Base-by-base conservation (phyloP, 92 coral and sea anemone species). In the Chrysogorgia sp. region DNA sequence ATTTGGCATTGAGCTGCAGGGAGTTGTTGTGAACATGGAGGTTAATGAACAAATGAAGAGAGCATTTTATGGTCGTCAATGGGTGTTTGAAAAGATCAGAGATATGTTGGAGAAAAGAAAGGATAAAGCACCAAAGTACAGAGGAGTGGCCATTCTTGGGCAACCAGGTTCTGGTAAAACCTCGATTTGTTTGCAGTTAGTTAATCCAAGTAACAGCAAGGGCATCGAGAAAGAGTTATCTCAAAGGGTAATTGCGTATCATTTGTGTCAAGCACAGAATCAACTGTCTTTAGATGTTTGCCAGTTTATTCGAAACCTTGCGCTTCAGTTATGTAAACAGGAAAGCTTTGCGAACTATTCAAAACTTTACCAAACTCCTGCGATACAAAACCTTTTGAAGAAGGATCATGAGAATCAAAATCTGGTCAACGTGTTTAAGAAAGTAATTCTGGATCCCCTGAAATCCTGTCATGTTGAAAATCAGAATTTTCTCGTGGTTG, bases 101-200 rank as follows among this genome's bases (percentile, higher is more conserved):
- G 83, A 93, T 40, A 92, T 92, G 34, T 84, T 96, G 40, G 91
- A 96, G 41, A 75, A 90, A 75, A 68, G 91, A 58, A 87, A 84
- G 79, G 82, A 86, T 43, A 92, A 96, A 23, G 97, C 89, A 56
- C 61, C 83, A 10, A 96, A 92, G 75, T 89, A 90, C 32, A 96
- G 87, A 81, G 99, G 99, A 41, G 93, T 88, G 49, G 88, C 92
- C 65, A 79, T 96, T 31, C 85, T 96, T 49, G 99, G 99, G 22
- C 96, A 96, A 29, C 96, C 99, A 4, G 99, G 99, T 28, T 83
- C 99, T 45, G 99, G 99, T 29, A 96, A 96, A 83, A 96, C 97
- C 28, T 87, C 96, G 34, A 76, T 92, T 56, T 82, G 90, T 22
- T 85, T 81, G 45, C 96, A 96, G 63, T 76, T 96, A 62, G 91